Percentiles rank a stretch among this genome's conserved stretches.
Conservation (phyloP, 2,113 vertebrate species). For the Myiopsitta monachus region DNA sequence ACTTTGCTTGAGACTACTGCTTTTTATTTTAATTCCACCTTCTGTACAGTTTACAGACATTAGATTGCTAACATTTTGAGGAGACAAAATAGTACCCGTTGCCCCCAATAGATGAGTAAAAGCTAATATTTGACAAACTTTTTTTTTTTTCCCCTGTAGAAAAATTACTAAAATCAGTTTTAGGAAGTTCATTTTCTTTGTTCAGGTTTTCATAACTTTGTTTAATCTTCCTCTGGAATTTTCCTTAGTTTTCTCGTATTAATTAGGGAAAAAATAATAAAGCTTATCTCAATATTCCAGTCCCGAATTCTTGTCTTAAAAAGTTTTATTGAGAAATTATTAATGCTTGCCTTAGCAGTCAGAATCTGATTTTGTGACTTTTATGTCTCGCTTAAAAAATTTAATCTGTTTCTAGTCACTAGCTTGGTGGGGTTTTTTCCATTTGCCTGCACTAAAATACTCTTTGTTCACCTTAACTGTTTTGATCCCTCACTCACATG, state of each 20-base stretch:
- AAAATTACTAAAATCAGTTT: neutral
- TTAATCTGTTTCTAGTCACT: conserved; percentile 54
- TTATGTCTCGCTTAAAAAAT: conserved; percentile 49
- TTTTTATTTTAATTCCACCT: neutral
- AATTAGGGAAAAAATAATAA: neutral
- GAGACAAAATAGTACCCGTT: neutral
- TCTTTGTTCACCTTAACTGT: conserved; percentile 6
- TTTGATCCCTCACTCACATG: conserved; percentile 2
- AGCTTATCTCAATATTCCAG: neutral
- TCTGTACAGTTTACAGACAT: neutral
- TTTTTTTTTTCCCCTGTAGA: neutral
- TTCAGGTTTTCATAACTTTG: neutral
- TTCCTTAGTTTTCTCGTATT: neutral
- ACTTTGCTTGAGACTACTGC: neutral
- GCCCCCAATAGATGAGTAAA: neutral
- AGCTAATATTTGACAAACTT: neutral
- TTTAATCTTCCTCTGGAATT: conserved; percentile 15
- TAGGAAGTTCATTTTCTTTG: neutral
- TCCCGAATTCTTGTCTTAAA: neutral
- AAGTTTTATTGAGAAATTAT: conserved; percentile 47
- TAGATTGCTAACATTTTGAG: neutral
- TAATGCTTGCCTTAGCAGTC: conserved; percentile 50
- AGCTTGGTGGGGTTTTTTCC: neutral
- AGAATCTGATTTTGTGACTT: conserved; percentile 54
- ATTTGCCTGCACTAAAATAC: conserved; percentile 17